Conservation (phyloP, 2,888 invertebrate species). For the Caradrina kadenii region DNA sequence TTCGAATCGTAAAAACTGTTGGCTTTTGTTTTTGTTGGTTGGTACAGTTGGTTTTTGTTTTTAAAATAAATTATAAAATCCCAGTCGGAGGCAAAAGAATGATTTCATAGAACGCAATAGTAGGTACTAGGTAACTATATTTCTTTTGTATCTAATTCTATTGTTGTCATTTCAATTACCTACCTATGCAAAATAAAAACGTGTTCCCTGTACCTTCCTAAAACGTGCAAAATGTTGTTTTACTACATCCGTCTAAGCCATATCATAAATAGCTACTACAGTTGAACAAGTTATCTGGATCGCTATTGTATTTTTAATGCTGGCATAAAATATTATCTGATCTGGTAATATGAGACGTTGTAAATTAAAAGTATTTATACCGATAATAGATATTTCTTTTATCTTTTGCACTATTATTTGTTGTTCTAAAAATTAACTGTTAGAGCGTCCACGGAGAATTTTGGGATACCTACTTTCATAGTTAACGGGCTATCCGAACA, state of each 20-base stretch:
- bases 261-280: constrained; percentile 41
- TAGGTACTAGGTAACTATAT: neutral
- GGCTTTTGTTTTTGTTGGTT: no score
- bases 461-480: neutral
- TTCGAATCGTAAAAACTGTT: constrained; percentile 74
- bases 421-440: neutral
- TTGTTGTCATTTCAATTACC: neutral
- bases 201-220: constrained; percentile 5
- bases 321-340: constrained; percentile 38
- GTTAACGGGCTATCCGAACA: no score
- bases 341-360: constrained; percentile 30
- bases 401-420: constrained; percentile 11
- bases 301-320: constrained; percentile 24
- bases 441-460: neutral
- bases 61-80: neutral
- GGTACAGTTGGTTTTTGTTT: neutral
- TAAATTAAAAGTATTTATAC: constrained; percentile 28
- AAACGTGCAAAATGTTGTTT: constrained; percentile 25
- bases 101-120: neutral
- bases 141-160: no score
- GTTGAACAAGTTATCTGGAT: constrained; percentile 21
- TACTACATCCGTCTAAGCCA: constrained; percentile 30
- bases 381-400: constrained; percentile 1
- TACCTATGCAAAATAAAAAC: neutral
- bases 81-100: rapidly evolving